Evolutionary conservation across 92 coral and sea anemone species (phyloP), one percentile per base, ranked within the genome.

Genomic region (Porites lobata): DNA sequence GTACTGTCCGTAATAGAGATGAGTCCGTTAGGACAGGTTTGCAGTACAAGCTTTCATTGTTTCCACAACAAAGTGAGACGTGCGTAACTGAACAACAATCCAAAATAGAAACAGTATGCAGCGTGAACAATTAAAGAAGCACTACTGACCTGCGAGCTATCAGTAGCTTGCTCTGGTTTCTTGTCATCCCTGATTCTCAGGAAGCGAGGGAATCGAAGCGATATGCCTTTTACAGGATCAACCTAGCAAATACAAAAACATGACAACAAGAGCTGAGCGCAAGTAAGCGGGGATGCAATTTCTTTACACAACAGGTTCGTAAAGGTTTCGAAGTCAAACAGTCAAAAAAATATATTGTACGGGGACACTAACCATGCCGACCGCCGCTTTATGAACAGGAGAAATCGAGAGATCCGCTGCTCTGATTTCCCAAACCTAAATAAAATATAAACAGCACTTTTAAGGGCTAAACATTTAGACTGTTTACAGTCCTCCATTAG

Each of bases 401-500:
- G 99, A 98, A 71, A 98, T 91, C 3, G 99, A 98, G 38, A 98
- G 95, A 87, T 98, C 99, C n/a, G 99, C 99, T 18, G 98, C 98
- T 89, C 96, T 81, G 53, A 98, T 89, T 84, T 98, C 99, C 99
- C 98, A 98, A 32, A 98, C 98, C 99, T 98, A 69, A 65, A 63
- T 13, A 50, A 67, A 62, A 58, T n/a, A 19, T 77, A 14, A 13
- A 4, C 5, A 38, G 10, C 20, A 47, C 20, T 4, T 53, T 53
- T 53, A 13, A 54, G 15, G 10, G 14, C 59, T 54, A 54, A 54
- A 54, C 47, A 38, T 38, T 38, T 38, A 38, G 6, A 38, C 47
- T 38, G 47, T 38, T 38, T 4, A 38, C 47, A 4, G 47, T 38
- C 47, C 47, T 3, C 47, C 47, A 38, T 38, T 38, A 3, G 3